These are phyloP conservation scores for Acrocephalus scirpaceus DNA, from an alignment of 2,797 vertebrate species.

Conservation along the genomic window DNA sequence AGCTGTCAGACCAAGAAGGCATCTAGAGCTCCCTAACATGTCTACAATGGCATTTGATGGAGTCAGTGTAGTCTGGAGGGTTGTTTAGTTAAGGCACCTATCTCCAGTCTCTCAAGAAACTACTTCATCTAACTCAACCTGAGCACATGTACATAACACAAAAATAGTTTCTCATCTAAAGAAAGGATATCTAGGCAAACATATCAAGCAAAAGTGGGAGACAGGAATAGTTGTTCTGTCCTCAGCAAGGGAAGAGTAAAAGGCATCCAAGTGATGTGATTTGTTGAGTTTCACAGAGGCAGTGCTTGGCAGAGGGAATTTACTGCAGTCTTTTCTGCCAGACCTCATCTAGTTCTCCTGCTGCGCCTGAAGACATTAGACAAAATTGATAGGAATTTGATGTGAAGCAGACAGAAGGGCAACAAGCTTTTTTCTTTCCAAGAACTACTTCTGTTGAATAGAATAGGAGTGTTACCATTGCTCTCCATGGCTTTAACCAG, in stretches of 20 bases:
- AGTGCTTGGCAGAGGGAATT: neutral
- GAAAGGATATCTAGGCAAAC: neutral
- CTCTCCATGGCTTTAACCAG: neutral
- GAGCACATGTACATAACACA: neutral
- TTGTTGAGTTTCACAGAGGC: neutral
- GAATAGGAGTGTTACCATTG: neutral
- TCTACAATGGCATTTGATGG: neutral
- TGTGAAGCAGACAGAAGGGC: neutral
- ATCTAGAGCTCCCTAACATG: neutral
- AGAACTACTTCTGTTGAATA: neutral
- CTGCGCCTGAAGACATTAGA: neutral
- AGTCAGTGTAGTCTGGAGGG: neutral
- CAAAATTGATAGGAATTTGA: constrained; percentile 32
- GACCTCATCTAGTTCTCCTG: neutral
- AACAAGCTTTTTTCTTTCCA: neutral
- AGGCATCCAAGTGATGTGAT: neutral
- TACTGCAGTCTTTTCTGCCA: neutral
- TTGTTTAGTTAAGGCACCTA: neutral
- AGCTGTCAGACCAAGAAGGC: neutral
- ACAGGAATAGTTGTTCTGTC: neutral
- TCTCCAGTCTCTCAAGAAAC: neutral
- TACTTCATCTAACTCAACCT: neutral
- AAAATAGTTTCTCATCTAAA: neutral
- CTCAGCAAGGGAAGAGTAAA: neutral
- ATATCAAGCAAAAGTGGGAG: neutral